A percentile compares a stretch with the other conserved stretches of the same genome.
phyloP scores from a whole-genome alignment of 2,797 vertebrate species.

The Clamator glandarius region DNA sequence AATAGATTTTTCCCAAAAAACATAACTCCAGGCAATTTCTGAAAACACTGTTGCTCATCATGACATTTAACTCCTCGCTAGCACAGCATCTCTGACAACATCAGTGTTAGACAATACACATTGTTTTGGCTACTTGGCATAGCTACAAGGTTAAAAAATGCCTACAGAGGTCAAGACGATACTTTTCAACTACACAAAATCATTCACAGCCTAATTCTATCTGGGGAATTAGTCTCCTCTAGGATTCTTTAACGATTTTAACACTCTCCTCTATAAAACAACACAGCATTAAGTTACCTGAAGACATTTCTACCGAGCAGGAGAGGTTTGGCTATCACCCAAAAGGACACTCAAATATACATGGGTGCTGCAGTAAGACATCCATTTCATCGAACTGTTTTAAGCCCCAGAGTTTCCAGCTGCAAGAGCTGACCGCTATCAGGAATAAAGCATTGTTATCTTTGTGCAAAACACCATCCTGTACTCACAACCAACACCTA shows the following conservation, averaged over 20 bases:
- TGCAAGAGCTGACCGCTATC: background rate
- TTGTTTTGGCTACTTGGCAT: background rate
- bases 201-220: background rate
- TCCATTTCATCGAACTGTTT: background rate
- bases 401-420: background rate
- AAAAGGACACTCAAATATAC: background rate
- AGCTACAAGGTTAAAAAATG: background rate
- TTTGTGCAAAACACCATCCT: background rate
- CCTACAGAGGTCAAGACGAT: background rate
- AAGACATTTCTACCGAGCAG: background rate
- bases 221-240: background rate
- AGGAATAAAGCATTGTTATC: background rate
- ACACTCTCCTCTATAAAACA: background rate
- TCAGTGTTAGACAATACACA: fast-evolving
- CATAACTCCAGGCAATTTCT: background rate
- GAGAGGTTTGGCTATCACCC: background rate
- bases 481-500: background rate
- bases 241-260: background rate
- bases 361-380: background rate
- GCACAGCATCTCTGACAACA: background rate
- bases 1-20: background rate
- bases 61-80: background rate
- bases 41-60: background rate
- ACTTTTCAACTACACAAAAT: background rate
- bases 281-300: background rate